phyloP scores from a whole-genome alignment of 2,113 vertebrate genomes.

The Muntiacus muntjak region DNA sequence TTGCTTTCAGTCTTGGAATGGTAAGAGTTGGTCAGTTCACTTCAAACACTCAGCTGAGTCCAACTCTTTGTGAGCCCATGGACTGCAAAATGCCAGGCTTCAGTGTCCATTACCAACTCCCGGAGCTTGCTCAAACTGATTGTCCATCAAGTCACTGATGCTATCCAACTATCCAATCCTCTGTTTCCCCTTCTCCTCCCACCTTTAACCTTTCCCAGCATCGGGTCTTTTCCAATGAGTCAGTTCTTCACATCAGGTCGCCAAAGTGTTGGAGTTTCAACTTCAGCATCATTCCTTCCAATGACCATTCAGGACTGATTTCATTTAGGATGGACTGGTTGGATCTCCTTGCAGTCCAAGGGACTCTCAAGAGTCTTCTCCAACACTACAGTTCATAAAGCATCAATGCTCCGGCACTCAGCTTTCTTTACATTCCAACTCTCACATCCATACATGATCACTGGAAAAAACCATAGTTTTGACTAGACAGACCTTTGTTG shows the following conservation, averaged over 20 bases:
- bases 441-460: background rate
- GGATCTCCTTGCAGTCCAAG: background rate
- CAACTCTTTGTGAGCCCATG: background rate
- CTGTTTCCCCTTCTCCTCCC: background rate
- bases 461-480: background rate
- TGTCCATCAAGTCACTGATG: background rate
- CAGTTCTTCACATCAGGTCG: background rate
- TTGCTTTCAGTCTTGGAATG: background rate
- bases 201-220: background rate
- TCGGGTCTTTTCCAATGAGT: background rate
- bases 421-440: background rate
- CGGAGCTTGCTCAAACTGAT: background rate
- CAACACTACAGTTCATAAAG: background rate
- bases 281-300: background rate
- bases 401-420: rapidly evolving
- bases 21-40: background rate
- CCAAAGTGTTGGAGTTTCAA: background rate
- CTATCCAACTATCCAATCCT: background rate
- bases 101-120: background rate
- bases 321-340: background rate
- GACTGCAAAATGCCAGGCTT: background rate
- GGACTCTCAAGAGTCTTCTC: background rate
- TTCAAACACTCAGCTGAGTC: background rate
- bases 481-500: background rate
- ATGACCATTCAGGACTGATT: background rate